Evolutionary conservation across 2,113 vertebrate genomes (phyloP).

Genomic region (Garra rufa): DNA sequence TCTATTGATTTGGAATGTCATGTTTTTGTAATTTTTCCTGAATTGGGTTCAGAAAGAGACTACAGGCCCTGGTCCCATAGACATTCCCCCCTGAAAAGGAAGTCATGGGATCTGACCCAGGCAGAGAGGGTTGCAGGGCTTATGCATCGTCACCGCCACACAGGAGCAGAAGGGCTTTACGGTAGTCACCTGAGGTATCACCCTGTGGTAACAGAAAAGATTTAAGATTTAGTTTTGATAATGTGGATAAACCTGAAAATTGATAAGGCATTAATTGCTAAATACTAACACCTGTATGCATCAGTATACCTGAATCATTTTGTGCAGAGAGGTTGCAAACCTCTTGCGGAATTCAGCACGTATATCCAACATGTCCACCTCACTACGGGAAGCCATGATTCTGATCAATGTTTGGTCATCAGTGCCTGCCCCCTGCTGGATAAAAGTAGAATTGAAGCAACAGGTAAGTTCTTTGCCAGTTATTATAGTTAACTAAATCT

Average conservation of each 20-base stretch:
- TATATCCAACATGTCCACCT: constrained; percentile 89
- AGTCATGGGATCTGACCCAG: not conserved
- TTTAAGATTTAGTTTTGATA: not conserved
- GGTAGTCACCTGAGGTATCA: constrained; percentile 89
- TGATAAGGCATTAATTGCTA: not conserved
- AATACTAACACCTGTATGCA: not conserved
- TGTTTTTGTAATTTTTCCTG: not conserved
- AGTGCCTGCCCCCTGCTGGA: constrained; percentile 85
- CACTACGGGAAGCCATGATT: constrained; percentile 88
- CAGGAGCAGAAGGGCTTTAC: constrained; percentile 86
- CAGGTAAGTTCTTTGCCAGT: not conserved
- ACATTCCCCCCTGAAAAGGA: not conserved
- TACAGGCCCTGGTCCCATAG: not conserved
- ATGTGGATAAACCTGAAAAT: too few species aligned
- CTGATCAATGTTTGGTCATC: constrained; percentile 91
- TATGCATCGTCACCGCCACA: constrained; percentile 90
- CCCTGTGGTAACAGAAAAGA: constrained; percentile 70
- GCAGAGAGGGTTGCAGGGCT: constrained; percentile 41
- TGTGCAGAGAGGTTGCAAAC: constrained; percentile 85
- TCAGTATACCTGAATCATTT: constrained; percentile 70
- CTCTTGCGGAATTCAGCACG: constrained; percentile 82
- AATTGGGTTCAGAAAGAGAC: not conserved
- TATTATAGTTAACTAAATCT: not conserved
- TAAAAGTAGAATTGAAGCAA: constrained; percentile 13
- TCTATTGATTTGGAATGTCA: constrained; percentile 7